A percentile compares a stretch with the other conserved stretches of the same genome.
These are phyloP conservation scores for Formica selysi DNA, from an alignment of 1,140 invertebrate species.

Conservation along the genomic window DNA sequence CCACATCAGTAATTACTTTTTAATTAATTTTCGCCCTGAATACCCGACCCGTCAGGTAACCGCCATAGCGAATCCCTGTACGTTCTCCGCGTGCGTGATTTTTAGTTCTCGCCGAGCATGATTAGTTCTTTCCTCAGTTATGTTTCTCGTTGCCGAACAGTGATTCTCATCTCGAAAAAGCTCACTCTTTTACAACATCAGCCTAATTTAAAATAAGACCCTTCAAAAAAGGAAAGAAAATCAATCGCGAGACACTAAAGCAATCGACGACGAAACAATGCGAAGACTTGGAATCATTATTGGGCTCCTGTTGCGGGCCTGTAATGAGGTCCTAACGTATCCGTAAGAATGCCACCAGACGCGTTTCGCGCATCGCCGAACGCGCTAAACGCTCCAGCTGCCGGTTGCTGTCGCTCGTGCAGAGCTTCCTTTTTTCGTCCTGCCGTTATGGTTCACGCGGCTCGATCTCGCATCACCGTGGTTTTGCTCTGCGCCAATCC, in stretches of 20 bases:
- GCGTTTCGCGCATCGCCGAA: constrained; percentile 82
- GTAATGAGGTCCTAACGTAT: constrained; percentile 78
- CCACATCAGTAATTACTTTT: constrained; percentile 60
- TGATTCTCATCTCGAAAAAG: constrained; percentile 22
- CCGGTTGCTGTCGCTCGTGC: constrained; percentile 71
- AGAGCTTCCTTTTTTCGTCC: constrained; percentile 46
- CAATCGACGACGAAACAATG: constrained; percentile 26
- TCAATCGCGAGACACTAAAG: constrained; percentile 18
- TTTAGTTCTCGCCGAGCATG: constrained; percentile 31
- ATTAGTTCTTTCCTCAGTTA: constrained; percentile 12
- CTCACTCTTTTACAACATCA: background rate
- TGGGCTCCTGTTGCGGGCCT: constrained; percentile 22
- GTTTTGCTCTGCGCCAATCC: constrained; percentile 42
- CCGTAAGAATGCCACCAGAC: constrained; percentile 81
- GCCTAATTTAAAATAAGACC: background rate
- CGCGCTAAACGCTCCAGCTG: constrained; percentile 81
- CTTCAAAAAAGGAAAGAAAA: background rate
- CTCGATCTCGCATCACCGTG: constrained; percentile 17
- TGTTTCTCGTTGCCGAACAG: constrained; percentile 11
- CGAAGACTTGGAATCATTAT: constrained; percentile 32
- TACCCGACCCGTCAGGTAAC: constrained; percentile 28
- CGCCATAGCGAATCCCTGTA: constrained; percentile 24
- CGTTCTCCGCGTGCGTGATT: constrained; percentile 34
- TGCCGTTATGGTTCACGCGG: constrained; percentile 59
- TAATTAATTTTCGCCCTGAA: constrained; percentile 53